A percentile compares a stretch with the other conserved stretches of the same genome.
Conservation (phyloP, 2,888 invertebrate species). For the Heteropelma amictum region DNA sequence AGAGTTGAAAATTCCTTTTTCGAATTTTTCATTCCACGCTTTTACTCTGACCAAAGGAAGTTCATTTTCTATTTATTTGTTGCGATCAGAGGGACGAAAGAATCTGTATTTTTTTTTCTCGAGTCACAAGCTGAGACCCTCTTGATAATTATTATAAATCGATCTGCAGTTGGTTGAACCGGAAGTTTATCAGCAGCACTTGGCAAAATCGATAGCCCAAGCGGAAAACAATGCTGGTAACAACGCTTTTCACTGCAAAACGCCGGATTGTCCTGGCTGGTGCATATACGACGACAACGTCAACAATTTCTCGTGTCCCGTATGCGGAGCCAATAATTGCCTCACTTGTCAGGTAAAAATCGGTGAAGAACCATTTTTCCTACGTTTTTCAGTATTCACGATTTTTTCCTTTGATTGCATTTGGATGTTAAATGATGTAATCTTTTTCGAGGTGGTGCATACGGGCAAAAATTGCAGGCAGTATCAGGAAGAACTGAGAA, state of each 20-base stretch:
- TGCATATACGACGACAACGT: slow-evolving; percentile 93
- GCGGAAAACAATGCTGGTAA: slow-evolving; percentile 90
- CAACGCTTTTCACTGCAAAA: slow-evolving; percentile 93
- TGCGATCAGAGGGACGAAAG: too few species aligned
- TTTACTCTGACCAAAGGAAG: too few species aligned
- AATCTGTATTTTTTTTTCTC: too few species aligned
- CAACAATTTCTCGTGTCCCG: slow-evolving; percentile 90
- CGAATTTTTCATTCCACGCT: too few species aligned
- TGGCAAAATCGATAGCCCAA: slow-evolving; percentile 88
- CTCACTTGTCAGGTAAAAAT: slow-evolving; percentile 88
- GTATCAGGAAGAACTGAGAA: slow-evolving; percentile 84
- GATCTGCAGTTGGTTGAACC: slow-evolving; percentile 83
- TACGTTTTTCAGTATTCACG: background rate
- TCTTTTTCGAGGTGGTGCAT: slow-evolving; percentile 84
- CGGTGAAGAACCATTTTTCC: slow-evolving; percentile 24
- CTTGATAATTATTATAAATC: slow-evolving; percentile 38
- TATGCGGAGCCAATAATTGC: slow-evolving; percentile 89
- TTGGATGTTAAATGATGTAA: background rate
- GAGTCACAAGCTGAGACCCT: background rate
- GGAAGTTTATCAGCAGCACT: slow-evolving; percentile 87
- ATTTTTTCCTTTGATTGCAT: slow-evolving; percentile 37
- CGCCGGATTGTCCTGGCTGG: slow-evolving; percentile 93
- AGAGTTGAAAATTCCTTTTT: too few species aligned
- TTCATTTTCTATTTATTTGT: too few species aligned
- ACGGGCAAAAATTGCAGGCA: slow-evolving; percentile 88